Evolutionary conservation across 53 echinoderm and acorn worm genomes (phyloP).

Genomic region (Temnopleurus reevesii): DNA sequence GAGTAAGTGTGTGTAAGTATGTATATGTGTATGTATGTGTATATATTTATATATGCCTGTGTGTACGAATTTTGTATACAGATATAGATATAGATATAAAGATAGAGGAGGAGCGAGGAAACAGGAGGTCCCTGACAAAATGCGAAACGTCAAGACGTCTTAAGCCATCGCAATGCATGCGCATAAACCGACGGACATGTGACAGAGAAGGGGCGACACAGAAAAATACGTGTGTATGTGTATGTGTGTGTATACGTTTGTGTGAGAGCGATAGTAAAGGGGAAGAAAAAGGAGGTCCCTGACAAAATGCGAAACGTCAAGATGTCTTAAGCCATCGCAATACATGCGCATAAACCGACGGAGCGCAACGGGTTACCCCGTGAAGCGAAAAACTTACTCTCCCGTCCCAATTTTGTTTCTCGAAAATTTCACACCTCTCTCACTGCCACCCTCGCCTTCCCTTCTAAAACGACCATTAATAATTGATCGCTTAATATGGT

Average conservation of each 20-base stretch:
- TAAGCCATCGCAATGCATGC: not conserved
- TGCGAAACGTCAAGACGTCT: not conserved
- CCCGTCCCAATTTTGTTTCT: conserved; percentile 36
- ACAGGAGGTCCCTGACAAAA: not conserved
- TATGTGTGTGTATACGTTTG: too few species aligned
- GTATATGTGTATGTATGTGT: too few species aligned
- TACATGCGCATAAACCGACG: not conserved
- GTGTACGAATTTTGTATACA: too few species aligned
- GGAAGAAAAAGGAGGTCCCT: not conserved
- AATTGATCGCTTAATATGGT: conserved; percentile 38
- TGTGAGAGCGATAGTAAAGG: not conserved
- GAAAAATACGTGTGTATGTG: too few species aligned
- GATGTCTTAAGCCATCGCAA: not conserved
- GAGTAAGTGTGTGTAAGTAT: not conserved
- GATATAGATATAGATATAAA: too few species aligned
- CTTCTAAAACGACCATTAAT: conserved; percentile 20
- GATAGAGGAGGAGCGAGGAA: not conserved
- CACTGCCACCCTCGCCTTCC: not conserved
- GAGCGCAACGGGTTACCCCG: not conserved
- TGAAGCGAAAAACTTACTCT: not conserved
- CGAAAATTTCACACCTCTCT: conserved; percentile 25
- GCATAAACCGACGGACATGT: conserved; percentile 13
- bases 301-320: not conserved
- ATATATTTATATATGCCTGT: too few species aligned
- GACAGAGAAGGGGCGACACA: too few species aligned